Evolutionary conservation across 2,888 invertebrate genomes (phyloP), one percentile per base, ranked within the genome.

Genomic region (Alloplasta piceator): DNA sequence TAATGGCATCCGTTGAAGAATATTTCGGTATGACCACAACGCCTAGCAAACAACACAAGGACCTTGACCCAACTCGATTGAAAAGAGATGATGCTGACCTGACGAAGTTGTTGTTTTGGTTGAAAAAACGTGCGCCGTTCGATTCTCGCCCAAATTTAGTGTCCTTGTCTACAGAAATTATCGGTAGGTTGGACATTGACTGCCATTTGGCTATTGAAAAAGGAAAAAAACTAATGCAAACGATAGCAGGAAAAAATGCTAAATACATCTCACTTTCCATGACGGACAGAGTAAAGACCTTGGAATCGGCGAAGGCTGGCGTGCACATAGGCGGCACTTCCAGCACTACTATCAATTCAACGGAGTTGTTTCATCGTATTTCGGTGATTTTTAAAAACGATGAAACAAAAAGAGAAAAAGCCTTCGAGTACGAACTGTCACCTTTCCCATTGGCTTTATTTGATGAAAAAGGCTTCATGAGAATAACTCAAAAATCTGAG

Each of bases 351-450:
- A 67, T 88, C 9, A 83, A 88, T 68, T 80, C 87, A 14, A 26
- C 77, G 0, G 50, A 83, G 12, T 50, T 88, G 12, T 88, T 88
- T 64, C 84, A 87, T 52, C 50, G 86, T 61, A 84, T 88, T 26
- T 84, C 79, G 26, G 78, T 84, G 2, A 7, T 77, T 12, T 82
- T 84, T 50, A 16, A 80, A 9, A 78, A 58, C 6, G 76, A 88
- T 71, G 78, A 79, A 64, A 79, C 80, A 5, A 55, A 84, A 46
- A 82, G 41, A 10, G 7, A 43, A 16, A 50, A 78, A 14, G 82
- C 82, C 0, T 60, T 55, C 5, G 16, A 55, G 14, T 55, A 26
- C 14, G 26, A 55, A 14, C 14, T 55, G 5, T 26, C 55, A 16
- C 55, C 55, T 2, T 55, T 55, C 16, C 55, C 55, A 14, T 55